Evolutionary conservation across 2,888 invertebrate genomes (phyloP).

Genomic region (Palloptera scutellata): DNA sequence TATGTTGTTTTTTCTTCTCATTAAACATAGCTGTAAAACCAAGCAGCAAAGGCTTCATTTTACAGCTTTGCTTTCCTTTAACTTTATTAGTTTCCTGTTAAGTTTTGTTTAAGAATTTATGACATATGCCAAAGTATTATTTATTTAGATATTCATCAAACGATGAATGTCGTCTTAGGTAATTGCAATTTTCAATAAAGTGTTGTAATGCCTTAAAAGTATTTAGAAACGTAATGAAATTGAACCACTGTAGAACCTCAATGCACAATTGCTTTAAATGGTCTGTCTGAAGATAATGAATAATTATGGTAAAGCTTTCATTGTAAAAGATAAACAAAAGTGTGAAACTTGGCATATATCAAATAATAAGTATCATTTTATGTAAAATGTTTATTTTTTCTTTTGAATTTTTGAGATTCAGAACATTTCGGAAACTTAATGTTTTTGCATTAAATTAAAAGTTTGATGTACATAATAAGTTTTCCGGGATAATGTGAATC

Average conservation of each 20-base stretch:
- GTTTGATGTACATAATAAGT: too few relatives aligned
- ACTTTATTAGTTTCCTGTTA: conserved; percentile 25
- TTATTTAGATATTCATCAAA: too few relatives aligned
- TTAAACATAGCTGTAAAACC: conserved; percentile 27
- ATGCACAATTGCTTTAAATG: conserved; percentile 7
- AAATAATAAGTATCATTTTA: background rate
- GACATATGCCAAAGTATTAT: too few relatives aligned
- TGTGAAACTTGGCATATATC: background rate
- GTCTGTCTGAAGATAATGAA: background rate
- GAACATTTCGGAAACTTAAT: background rate
- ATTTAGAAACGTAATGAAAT: too few relatives aligned
- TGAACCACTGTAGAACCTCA: conserved; percentile 23
- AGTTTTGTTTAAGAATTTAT: conserved; percentile 6
- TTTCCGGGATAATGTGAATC: too few relatives aligned
- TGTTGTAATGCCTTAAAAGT: too few relatives aligned
- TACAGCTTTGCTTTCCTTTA: conserved; percentile 9
- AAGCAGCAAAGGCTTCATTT: conserved; percentile 6
- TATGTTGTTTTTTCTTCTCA: conserved; percentile 20
- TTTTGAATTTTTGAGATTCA: conserved; percentile 9
- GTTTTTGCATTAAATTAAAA: background rate
- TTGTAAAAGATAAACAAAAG: too few relatives aligned
- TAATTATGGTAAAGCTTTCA: too few relatives aligned
- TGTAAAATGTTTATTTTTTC: conserved; percentile 4
- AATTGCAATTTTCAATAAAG: too few relatives aligned
- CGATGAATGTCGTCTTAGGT: too few relatives aligned